Conservation (phyloP, 1,140 invertebrate species). For the Trachymyrmex cornetzi region DNA sequence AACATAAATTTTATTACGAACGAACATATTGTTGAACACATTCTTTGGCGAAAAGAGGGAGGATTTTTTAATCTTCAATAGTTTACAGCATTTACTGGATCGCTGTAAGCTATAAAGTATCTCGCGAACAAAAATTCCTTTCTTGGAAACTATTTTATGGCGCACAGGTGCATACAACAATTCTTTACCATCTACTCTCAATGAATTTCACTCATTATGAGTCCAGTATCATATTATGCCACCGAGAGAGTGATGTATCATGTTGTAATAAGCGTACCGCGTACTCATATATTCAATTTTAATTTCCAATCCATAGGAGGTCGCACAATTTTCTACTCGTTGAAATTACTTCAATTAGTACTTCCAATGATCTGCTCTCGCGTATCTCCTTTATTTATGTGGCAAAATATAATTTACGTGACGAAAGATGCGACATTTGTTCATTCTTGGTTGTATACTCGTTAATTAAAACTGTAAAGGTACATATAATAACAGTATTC, state of each 20-base stretch:
- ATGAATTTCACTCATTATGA: constrained; percentile 45
- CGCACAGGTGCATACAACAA: constrained; percentile 28
- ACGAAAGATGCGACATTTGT: not conserved
- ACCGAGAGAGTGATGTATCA: not conserved
- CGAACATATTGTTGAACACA: not conserved
- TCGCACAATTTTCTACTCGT: constrained; percentile 28
- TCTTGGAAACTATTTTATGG: constrained; percentile 26
- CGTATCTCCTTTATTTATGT: not conserved
- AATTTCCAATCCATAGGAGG: constrained; percentile 45
- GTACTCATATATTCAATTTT: constrained; percentile 49
- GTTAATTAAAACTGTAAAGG: not conserved
- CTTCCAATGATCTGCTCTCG: not conserved
- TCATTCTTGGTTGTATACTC: not conserved
- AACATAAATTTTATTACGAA: not conserved
- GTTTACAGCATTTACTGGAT: not conserved
- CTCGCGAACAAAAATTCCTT: constrained; percentile 20
- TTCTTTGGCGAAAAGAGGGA: not conserved
- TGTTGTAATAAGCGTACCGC: constrained; percentile 12
- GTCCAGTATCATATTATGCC: constrained; percentile 2
- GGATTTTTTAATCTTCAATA: constrained; percentile 43
- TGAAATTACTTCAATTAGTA: constrained; percentile 45
- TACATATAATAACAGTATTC: not conserved
- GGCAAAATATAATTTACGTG: not conserved
- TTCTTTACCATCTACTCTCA: constrained; percentile 43
- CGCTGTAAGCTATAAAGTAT: constrained; percentile 18